These are phyloP conservation scores for Syrrhaptes paradoxus DNA, from an alignment of 2,113 vertebrate genomes.

Conservation along the genomic window DNA sequence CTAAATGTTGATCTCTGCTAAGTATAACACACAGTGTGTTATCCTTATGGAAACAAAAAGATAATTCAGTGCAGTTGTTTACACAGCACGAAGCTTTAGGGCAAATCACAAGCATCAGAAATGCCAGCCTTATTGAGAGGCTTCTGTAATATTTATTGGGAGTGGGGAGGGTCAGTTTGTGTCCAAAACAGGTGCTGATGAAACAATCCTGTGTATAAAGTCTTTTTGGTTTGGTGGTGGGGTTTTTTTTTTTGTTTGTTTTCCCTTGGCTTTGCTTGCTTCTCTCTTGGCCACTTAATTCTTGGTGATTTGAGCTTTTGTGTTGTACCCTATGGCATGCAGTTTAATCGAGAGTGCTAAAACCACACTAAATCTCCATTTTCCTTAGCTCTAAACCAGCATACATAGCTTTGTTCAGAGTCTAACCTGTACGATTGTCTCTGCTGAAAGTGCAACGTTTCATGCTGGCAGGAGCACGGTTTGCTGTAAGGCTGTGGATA, in stretches of 20 bases:
- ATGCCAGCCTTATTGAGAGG: neutral
- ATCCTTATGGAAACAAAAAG: constrained; percentile 67
- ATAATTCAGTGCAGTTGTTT: constrained; percentile 60
- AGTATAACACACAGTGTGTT: constrained; percentile 58
- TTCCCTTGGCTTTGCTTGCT: neutral
- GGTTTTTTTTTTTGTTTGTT: too few relatives aligned
- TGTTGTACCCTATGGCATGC: neutral
- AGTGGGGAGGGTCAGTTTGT: neutral
- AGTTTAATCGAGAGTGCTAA: neutral
- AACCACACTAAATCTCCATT: neutral
- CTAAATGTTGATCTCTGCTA: constrained; percentile 53
- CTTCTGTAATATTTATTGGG: neutral
- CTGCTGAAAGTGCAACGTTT: neutral
- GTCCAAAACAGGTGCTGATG: neutral
- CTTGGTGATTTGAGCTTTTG: neutral
- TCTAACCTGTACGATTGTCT: neutral
- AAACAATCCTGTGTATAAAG: neutral
- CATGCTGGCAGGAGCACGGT: accelerated
- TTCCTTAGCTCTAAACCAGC: neutral
- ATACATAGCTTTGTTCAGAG: neutral
- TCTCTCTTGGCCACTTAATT: neutral
- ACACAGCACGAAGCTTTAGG: constrained; percentile 39
- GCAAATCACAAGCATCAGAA: neutral
- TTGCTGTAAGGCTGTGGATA: accelerated
- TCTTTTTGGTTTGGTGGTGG: neutral